Conservation (phyloP, 2,888 invertebrate genomes). For the Biston betularia region DNA sequence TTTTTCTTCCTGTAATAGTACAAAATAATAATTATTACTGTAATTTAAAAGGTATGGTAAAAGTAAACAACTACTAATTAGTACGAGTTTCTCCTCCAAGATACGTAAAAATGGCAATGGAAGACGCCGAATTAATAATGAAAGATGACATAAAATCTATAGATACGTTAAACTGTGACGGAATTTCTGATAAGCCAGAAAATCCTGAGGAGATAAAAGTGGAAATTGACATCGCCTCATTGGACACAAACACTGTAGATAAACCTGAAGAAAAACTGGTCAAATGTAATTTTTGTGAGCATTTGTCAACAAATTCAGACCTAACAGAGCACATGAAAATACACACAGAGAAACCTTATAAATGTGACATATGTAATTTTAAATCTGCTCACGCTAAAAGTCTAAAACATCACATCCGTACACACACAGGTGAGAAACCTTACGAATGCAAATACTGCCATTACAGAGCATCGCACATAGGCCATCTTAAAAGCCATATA, state of each 20-base stretch:
- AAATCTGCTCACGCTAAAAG: not conserved
- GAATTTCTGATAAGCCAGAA: too few species aligned
- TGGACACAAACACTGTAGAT: not conserved
- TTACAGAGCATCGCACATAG: not conserved
- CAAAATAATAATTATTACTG: too few species aligned
- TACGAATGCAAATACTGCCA: not conserved
- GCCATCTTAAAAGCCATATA: not conserved
- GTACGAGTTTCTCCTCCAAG: too few species aligned
- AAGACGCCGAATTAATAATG: not conserved
- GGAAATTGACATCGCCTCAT: not conserved
- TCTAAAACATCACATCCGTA: not conserved
- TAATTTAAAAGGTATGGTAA: too few species aligned
- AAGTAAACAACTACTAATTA: too few species aligned
- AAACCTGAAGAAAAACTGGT: too few species aligned
- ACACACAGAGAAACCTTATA: not conserved
- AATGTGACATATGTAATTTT: not conserved
- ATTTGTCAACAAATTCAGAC: too few species aligned
- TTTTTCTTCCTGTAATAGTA: too few species aligned
- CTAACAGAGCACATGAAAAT: not conserved
- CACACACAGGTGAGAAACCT: not conserved
- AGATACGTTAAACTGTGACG: not conserved
- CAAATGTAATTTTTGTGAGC: too few species aligned
- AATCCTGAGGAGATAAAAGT: too few species aligned
- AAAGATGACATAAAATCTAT: not conserved
- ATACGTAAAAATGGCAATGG: not conserved